These are phyloP conservation scores for Spinibarbus caldwelli DNA, from an alignment of 2,797 vertebrate genomes.

Conservation along the genomic window DNA sequence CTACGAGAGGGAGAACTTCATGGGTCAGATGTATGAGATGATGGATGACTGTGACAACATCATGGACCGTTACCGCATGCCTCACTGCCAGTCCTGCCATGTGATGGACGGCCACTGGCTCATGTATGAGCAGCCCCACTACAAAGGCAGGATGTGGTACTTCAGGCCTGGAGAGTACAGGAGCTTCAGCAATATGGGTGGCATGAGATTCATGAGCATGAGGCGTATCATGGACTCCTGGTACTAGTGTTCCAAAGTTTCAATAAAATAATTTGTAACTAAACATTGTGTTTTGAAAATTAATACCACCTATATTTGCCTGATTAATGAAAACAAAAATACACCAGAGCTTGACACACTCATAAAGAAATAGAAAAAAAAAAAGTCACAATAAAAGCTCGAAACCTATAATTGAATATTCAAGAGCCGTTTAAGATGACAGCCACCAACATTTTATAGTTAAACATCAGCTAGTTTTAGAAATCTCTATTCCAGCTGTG, in stretches of 20 bases:
- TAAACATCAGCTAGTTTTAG: neutral
- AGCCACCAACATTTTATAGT: neutral
- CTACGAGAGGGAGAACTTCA: slow-evolving; percentile 58
- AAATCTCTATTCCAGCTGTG: neutral
- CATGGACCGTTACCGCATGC: slow-evolving; percentile 52
- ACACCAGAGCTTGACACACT: neutral
- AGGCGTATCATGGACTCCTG: slow-evolving; percentile 54
- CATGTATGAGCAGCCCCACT: slow-evolving; percentile 60
- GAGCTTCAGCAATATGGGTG: slow-evolving; percentile 64
- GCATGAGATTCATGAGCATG: slow-evolving; percentile 66
- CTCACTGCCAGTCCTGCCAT: slow-evolving; percentile 52
- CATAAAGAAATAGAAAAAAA: too few species aligned
- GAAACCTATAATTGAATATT: neutral
- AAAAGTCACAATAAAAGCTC: neutral
- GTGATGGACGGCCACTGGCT: slow-evolving; percentile 63
- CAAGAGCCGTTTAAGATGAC: neutral
- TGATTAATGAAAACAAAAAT: neutral
- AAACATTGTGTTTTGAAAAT: neutral
- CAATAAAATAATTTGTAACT: slow-evolving; percentile 27
- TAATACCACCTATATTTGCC: neutral
- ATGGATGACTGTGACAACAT: slow-evolving; percentile 54
- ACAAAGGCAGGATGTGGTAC: slow-evolving; percentile 57
- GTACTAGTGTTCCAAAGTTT: slow-evolving; percentile 29
- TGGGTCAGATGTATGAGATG: slow-evolving; percentile 56
- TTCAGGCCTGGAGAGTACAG: slow-evolving; percentile 64